Base-by-base conservation (phyloP, 2,888 invertebrate genomes). In the Dorcus parallelipipedus region DNA sequence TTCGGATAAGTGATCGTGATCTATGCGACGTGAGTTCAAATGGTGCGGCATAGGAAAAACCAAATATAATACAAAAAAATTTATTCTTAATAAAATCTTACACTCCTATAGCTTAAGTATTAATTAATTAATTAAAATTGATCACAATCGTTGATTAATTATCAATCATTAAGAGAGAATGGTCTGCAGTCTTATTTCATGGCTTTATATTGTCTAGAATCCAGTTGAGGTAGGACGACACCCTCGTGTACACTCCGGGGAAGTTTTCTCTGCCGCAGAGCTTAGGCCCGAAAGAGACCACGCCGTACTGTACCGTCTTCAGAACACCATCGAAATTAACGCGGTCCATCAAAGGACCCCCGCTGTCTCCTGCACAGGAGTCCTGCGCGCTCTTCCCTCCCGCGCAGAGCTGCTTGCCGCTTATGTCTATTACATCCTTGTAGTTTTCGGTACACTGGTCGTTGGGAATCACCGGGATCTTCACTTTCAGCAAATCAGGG, bases 201-300 rank as follows among this genome's bases (percentile, higher is more conserved):
- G 79, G 74, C 47, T 69, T 73, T 9, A 79, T 77, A 74, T 75
- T 78, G 23, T 80, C 76, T 49, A 84, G 69, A 66, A 90, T 86
- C 90, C 90, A 90, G 58, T 84, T 80, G 49, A 85, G 71, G 69
- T 85, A 89, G 7, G 81, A 77, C 0, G 83, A 75, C 1, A 89
- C 83, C 43, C 82, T 80, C 0, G 88, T 89, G 71, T 90, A 90
- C 3, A 90, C 84, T 0, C 86, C 89, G 0, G 90, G 89, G 79
- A 83, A 83, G 1, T 82, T 82, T 10, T 80, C 77, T 1, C 69
- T 69, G 49, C 79, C 81, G 62, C 78, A 79, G 10, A 55, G 54
- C 59, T 55, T 68, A n/a, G 75, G 74, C 45, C 83, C 83, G 66
- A 81, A 81, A 0, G 83, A 83, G 0, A 83, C 81, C 38, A 82